These are phyloP conservation scores for Leptinotarsa peninsularis DNA, from an alignment of 2,888 invertebrate genomes.

Conservation along the genomic window DNA sequence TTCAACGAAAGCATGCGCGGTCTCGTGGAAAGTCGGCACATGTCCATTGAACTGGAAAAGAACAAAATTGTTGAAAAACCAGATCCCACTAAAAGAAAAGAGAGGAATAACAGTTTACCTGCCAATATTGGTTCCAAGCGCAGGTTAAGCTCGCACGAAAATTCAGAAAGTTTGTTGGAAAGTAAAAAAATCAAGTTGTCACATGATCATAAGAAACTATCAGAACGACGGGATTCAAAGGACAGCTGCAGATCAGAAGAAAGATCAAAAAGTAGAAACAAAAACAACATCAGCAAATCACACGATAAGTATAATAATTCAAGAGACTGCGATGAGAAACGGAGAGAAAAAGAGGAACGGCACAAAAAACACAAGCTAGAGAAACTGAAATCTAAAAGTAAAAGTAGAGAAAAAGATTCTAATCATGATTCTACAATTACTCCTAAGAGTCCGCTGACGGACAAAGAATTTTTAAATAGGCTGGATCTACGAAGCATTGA, in stretches of 20 bases:
- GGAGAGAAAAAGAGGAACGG: constrained; percentile 59
- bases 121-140: constrained; percentile 78
- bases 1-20: constrained; percentile 46
- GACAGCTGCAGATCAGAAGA: constrained; percentile 68
- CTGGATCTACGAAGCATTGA: constrained; percentile 70
- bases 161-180: constrained; percentile 70
- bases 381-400: constrained; percentile 60
- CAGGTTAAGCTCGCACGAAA: constrained; percentile 83
- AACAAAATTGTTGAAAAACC: constrained; percentile 53
- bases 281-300: constrained; percentile 69
- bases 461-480: constrained; percentile 72
- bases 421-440: constrained; percentile 53
- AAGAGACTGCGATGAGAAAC: constrained; percentile 51
- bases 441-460: constrained; percentile 57
- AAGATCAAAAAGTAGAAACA: constrained; percentile 67
- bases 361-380: constrained; percentile 61
- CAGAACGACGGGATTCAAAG: constrained; percentile 79
- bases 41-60: constrained; percentile 68
- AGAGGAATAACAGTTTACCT: constrained; percentile 74
- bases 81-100: constrained; percentile 69
- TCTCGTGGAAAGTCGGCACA: constrained; percentile 64
- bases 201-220: constrained; percentile 66
- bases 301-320: constrained; percentile 69
- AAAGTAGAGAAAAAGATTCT: constrained; percentile 61
- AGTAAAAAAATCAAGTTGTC: constrained; percentile 74